Evolutionary conservation across 1,140 invertebrate species (phyloP).

Genomic region (Brachionus rotundiformis): DNA sequence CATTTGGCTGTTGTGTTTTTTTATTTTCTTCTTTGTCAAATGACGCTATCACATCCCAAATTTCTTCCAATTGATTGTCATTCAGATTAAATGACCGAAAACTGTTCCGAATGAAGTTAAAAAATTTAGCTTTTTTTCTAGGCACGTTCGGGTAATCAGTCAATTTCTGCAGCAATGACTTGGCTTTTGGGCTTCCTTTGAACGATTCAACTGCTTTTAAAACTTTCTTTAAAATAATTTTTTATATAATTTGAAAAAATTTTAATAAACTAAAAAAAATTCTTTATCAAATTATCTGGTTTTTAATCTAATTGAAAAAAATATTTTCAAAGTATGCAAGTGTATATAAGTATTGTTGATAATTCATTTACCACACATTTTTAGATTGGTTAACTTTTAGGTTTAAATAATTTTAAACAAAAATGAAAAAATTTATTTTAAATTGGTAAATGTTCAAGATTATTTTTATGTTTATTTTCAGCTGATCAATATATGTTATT

Average conservation of each 20-base stretch:
- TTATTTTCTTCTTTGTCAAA: slow-evolving; percentile 16
- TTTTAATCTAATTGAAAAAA: too few relatives aligned
- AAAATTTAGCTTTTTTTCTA: slow-evolving; percentile 84
- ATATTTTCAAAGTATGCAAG: too few relatives aligned
- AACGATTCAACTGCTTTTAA: slow-evolving; percentile 72
- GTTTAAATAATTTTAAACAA: too few relatives aligned
- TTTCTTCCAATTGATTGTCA: slow-evolving; percentile 38
- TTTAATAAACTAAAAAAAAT: not conserved
- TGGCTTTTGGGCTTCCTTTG: slow-evolving; percentile 66
- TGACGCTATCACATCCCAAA: slow-evolving; percentile 41
- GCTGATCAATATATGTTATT: not conserved
- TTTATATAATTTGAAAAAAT: too few relatives aligned
- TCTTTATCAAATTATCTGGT: too few relatives aligned
- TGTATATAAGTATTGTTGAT: too few relatives aligned
- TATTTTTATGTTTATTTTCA: not conserved
- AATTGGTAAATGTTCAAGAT: not conserved
- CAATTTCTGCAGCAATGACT: slow-evolving; percentile 72
- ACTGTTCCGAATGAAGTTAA: slow-evolving; percentile 46
- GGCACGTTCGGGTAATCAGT: slow-evolving; percentile 81
- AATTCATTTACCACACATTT: too few relatives aligned
- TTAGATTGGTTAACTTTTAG: too few relatives aligned
- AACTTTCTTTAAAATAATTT: slow-evolving; percentile 64
- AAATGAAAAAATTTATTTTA: too few relatives aligned
- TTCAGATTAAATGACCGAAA: slow-evolving; percentile 27
- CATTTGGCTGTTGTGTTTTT: too few relatives aligned